Evolutionary conservation across 2,113 vertebrate species (phyloP), one percentile per base, ranked within the genome.

Genomic region (Drymodes brunneopygia): DNA sequence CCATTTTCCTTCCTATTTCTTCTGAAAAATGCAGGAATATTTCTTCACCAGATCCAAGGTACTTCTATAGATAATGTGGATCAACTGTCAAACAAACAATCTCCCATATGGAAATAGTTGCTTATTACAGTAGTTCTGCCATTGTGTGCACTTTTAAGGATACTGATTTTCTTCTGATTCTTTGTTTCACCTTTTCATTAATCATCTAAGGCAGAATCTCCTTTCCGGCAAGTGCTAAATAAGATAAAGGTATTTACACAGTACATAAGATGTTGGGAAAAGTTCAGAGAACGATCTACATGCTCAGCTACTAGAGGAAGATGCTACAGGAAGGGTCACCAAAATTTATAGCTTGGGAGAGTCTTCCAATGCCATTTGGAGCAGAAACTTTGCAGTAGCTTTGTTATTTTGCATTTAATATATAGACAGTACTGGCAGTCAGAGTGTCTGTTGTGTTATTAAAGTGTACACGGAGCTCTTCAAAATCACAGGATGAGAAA

Each of bases 21-120:
- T 71, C 48, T 45, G 22, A 78, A 50, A 57, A 40, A 60, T 4
- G 12, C 15, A 60, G 44, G 10, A 89, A 19, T 29, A 29, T 19
- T 38, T 85, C 23, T 20, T 79, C 12, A 2, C 6, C 28, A 69
- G 24, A 77, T 15, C 15, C 31, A 64, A 38, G 19, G 8, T 79
- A 64, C 11, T 42, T 54, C 38, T 74, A 11, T 5, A 56, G 36
- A 56, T 28, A 44, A n/a, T 33, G 13, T 3, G 5, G 9, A 75
- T 48, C 57, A 72, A 3, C 27, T 44, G 36, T 19, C 29, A 67
- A 60, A 36, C 7, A 75, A 69, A 22, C 0, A 0, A 36, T 15
- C 36, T 89, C 33, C 24, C 6, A 17, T 15, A 36, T 1, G 3
- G 36, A 70, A 84, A 12, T 14, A 48, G 24, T 6, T 57, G 42